Percentiles rank a stretch among this genome's conserved stretches.
These are phyloP conservation scores for Acanthis flammea DNA, from an alignment of 2,797 vertebrate genomes.

Conservation along the genomic window DNA sequence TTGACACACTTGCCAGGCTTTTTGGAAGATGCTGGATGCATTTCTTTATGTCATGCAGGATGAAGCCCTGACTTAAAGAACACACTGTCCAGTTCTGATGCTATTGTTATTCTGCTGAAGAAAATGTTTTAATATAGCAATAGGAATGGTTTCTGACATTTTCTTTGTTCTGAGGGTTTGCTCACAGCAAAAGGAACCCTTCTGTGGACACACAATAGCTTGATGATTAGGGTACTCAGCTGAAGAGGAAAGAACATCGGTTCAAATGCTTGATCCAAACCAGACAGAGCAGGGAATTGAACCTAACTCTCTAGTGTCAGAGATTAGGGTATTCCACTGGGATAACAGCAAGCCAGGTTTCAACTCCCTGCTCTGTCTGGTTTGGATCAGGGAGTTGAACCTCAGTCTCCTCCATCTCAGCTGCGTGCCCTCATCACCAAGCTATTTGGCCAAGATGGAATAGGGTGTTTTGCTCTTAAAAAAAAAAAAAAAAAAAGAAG, in stretches of 20 bases:
- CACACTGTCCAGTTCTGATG: background rate
- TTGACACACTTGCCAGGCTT: background rate
- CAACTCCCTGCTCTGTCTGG: constrained; percentile 29
- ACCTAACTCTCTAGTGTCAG: constrained; percentile 32
- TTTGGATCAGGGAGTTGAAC: constrained; percentile 37
- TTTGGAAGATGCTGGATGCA: background rate
- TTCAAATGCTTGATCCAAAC: constrained; percentile 52
- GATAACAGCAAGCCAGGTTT: constrained; percentile 42
- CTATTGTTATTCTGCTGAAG: background rate
- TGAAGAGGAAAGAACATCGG: background rate
- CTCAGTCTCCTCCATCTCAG: background rate
- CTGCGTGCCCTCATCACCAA: background rate
- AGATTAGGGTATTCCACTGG: constrained; percentile 30
- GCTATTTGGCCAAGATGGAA: background rate
- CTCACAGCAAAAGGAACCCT: constrained; percentile 15
- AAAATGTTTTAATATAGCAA: background rate
- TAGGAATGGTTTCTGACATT: background rate
- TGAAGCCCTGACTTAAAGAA: background rate
- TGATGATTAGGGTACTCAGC: constrained; percentile 14
- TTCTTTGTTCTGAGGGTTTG: constrained; percentile 1
- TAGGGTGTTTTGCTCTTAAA: background rate
- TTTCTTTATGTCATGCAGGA: background rate
- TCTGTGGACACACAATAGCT: constrained; percentile 14
- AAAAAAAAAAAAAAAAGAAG: background rate
- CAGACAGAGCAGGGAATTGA: constrained; percentile 36